Conservation (phyloP, 2,797 vertebrate genomes). For the Nothura maculosa region DNA sequence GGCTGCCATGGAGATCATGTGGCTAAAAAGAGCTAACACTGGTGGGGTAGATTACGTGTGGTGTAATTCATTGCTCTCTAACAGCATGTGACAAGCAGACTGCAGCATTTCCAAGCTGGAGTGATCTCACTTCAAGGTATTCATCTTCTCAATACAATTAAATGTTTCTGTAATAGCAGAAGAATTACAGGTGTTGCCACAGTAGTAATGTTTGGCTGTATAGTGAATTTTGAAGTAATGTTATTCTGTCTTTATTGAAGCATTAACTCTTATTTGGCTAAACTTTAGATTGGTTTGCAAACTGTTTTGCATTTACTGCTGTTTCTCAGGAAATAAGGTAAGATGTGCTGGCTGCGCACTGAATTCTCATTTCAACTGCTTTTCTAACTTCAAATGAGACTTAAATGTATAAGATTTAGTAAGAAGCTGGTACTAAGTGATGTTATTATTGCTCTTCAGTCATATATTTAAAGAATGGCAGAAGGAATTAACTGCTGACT, state of each 20-base stretch:
- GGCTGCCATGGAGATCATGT: conserved; percentile 31
- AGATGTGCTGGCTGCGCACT: background rate
- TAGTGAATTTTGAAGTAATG: conserved; percentile 13
- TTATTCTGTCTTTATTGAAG: background rate
- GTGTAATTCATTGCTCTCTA: background rate
- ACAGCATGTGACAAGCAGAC: background rate
- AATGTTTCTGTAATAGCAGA: background rate
- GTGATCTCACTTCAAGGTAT: conserved; percentile 75
- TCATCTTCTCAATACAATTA: conserved; percentile 12
- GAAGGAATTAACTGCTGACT: background rate
- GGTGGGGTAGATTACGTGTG: background rate
- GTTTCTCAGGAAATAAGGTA: background rate
- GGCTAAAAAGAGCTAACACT: conserved; percentile 5
- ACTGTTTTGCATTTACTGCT: background rate
- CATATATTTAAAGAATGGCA: background rate
- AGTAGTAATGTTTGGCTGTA: background rate
- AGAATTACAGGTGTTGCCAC: background rate
- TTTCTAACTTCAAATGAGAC: background rate
- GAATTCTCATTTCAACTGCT: conserved; percentile 22
- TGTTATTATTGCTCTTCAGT: background rate
- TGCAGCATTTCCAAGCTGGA: conserved; percentile 36
- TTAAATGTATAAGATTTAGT: background rate
- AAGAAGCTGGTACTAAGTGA: background rate
- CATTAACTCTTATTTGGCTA: background rate
- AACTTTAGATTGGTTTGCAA: background rate